These are phyloP conservation scores for Scophthalmus maximus DNA, from an alignment of 2,113 vertebrate genomes.

Conservation along the genomic window DNA sequence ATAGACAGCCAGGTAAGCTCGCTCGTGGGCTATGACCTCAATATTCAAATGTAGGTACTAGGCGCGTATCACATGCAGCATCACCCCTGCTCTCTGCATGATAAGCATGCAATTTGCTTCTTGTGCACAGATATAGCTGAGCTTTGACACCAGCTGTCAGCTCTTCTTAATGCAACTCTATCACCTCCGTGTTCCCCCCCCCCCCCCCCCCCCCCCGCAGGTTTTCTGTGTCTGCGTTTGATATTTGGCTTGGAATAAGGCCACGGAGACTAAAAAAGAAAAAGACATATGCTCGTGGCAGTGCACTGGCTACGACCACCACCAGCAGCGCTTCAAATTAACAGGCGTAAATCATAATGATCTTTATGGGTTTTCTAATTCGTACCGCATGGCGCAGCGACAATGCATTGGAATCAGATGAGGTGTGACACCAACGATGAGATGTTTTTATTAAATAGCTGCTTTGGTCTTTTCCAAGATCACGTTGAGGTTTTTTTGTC, in stretches of 20 bases:
- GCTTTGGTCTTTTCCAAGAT: constrained; percentile 55
- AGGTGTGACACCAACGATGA: too few relatives aligned
- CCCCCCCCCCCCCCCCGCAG: too few relatives aligned
- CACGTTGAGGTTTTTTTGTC: constrained; percentile 34
- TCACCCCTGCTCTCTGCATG: constrained; percentile 62
- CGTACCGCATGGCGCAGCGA: constrained; percentile 28
- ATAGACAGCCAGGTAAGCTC: constrained; percentile 97
- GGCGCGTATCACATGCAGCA: constrained; percentile 64
- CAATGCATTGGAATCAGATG: constrained; percentile 30
- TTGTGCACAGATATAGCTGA: constrained; percentile 66
- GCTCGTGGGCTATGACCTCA: constrained; percentile 79
- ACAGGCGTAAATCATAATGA: constrained; percentile 37
- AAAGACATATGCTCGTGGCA: constrained; percentile 5
- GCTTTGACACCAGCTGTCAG: constrained; percentile 72
- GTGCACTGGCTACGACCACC: neutral
- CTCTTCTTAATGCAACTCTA: constrained; percentile 67
- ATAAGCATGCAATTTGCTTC: constrained; percentile 72
- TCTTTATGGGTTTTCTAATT: constrained; percentile 19
- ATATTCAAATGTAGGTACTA: constrained; percentile 70
- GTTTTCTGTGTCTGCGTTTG: constrained; percentile 17
- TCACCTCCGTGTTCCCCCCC: constrained; percentile 61
- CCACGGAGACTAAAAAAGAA: neutral
- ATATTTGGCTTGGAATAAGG: constrained; percentile 37
- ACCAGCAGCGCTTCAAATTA: constrained; percentile 13
- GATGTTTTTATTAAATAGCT: constrained; percentile 47